Evolutionary conservation across 37 sponge, comb jelly and placozoan species (phyloP).

Genomic region (Mnemiopsis leidyi): DNA sequence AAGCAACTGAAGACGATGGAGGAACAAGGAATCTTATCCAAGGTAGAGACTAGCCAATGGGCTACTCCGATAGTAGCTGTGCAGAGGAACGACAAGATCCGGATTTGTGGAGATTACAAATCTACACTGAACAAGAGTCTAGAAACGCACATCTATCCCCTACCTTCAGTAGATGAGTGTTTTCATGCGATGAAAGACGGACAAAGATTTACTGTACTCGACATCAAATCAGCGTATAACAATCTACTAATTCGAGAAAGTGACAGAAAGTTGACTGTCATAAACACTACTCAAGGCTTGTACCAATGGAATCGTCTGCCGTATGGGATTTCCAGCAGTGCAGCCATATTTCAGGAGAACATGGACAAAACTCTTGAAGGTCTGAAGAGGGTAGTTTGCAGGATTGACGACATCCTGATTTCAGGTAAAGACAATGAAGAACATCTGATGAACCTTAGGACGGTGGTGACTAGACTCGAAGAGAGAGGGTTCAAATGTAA

Average conservation of each 20-base stretch:
- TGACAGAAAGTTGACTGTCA: conserved; percentile 64
- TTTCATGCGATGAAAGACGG: conserved; percentile 63
- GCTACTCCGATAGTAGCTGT: conserved; percentile 71
- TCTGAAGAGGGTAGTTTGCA: conserved; percentile 58
- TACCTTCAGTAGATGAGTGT: conserved; percentile 61
- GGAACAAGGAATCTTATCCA: conserved; percentile 64
- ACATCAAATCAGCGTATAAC: conserved; percentile 68
- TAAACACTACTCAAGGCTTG: conserved; percentile 73
- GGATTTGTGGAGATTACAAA: conserved; percentile 73
- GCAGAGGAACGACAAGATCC: conserved; percentile 66
- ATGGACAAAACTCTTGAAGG: conserved; percentile 74
- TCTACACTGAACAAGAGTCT: conserved; percentile 63
- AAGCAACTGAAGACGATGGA: conserved; percentile 61
- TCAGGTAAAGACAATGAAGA: neutral
- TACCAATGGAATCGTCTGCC: conserved; percentile 73
- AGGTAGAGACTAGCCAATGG: conserved; percentile 68
- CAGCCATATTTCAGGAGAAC: conserved; percentile 71
- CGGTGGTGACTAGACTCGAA: conserved; percentile 40
- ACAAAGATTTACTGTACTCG: conserved; percentile 65
- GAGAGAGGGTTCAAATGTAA: conserved; percentile 69
- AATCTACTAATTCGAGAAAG: conserved; percentile 62
- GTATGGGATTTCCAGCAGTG: conserved; percentile 70
- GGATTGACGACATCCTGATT: conserved; percentile 74
- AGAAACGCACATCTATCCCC: conserved; percentile 28
- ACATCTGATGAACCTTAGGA: conserved; percentile 33